Base-by-base conservation (phyloP, 2,888 invertebrate species). In the Hydraecia micacea region DNA sequence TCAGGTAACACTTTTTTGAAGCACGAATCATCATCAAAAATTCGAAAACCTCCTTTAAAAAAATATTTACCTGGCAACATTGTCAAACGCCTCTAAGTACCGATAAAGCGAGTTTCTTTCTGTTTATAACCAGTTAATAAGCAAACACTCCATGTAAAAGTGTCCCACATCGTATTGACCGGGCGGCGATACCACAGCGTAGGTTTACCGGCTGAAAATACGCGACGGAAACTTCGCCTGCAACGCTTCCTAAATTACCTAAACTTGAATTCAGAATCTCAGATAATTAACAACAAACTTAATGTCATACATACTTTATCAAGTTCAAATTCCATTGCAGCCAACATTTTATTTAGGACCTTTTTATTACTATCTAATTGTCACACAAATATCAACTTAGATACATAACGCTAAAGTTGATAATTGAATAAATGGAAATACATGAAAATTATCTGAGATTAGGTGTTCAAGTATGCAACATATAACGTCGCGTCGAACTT, bases 121-220 rank as follows among this genome's bases (percentile, higher is more conserved):
- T 15, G 13, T 7, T 21, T 13, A 32, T n/a, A 79, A 79, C 32
- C 79, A 46, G 52, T 60, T 52, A 32, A 52, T 62, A 80, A 73
- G 11, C 46, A 80, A 74, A 69, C 80, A 80, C 74, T 79, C 36
- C n/a, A 83, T 79, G 80, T 84, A 84, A 77, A 81, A 81, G 77
- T 60, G 63, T 73, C 70, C 73, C 73, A 74, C 66, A 71, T 72
- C 42, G 55, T 62, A 49, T 72, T 55, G 65, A 73, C 65, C 32
- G 68, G 46, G 67, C 63, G 68, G 75, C 75, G 62, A 39, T 66
- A 73, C 75, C 80, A 65, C 71, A 68, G 73, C 75, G 84, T 74
- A 73, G 49, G 28, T 68, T 25, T 62, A 63, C 60, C 62, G 36
- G 4, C 42, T 15, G 15, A 73, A 62, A 80, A 80, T 68, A 80